Evolutionary conservation across 2,888 invertebrate species (phyloP).

Genomic region (Dysmachus trigonus): DNA sequence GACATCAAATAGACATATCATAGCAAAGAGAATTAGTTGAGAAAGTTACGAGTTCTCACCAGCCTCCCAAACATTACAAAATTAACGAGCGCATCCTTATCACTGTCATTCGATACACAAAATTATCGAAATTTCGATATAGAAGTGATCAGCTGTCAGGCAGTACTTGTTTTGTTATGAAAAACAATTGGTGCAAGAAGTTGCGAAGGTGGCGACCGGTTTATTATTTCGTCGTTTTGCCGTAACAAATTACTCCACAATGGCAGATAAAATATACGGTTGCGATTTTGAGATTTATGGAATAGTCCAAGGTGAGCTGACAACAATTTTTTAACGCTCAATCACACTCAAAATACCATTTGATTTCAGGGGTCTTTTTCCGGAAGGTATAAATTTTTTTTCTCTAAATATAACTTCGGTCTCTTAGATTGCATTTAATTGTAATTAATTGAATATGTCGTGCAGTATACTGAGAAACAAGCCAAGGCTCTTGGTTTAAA

Average conservation of each 20-base stretch:
- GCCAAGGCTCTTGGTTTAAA: slow-evolving; percentile 68
- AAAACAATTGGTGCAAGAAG: not conserved
- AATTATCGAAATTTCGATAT: not conserved
- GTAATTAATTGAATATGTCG: slow-evolving; percentile 7
- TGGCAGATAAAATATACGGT: slow-evolving; percentile 44
- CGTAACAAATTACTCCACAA: not conserved
- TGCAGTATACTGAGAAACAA: slow-evolving; percentile 70
- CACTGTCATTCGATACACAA: not conserved
- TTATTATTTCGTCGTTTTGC: not conserved
- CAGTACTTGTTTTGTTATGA: not conserved
- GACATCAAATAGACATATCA: no score
- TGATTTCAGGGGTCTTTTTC: slow-evolving; percentile 59
- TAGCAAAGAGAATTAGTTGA: no score
- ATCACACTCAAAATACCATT: not conserved
- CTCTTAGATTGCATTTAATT: not conserved
- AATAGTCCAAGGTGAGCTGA: slow-evolving; percentile 57
- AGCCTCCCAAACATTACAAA: not conserved
- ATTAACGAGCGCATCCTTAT: not conserved
- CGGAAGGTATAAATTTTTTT: slow-evolving; percentile 57
- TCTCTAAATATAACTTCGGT: not conserved
- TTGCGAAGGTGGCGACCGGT: not conserved
- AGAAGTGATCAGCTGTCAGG: not conserved
- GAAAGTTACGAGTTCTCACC: not conserved
- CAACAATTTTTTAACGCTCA: not conserved
- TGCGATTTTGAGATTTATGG: slow-evolving; percentile 59